Evolutionary conservation across 2,113 vertebrate genomes (phyloP), one percentile per base, ranked within the genome.

Genomic region (Phaethornis superciliosus): DNA sequence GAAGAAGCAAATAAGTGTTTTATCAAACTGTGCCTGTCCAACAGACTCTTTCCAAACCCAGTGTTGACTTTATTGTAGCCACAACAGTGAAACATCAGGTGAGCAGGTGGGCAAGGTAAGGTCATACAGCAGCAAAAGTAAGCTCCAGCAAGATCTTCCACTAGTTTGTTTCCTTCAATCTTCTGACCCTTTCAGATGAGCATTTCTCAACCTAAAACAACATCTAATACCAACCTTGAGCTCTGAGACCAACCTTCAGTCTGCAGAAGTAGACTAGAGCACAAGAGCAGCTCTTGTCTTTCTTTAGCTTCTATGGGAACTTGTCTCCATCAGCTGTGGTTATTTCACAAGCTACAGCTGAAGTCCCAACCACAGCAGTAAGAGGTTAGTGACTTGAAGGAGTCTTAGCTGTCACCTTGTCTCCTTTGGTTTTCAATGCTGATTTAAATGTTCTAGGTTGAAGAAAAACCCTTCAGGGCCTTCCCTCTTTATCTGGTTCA

Each of bases 401-500:
- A 81, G 12, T 15, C 63, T 32, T 7, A 33, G 63, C 55, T n/a
- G 12, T 23, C 56, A 85, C 35, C 20, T 49, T 55, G 55, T 59
- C 51, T 54, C 63, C 32, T 87, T 55, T 23, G n/a, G 4, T 55
- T 81, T 55, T n/a, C 28, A 70, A 88, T 12, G 21, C n/a, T 4
- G 4, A 20, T 37, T 27, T 75, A 54, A 55, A 72, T 74, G 81
- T 40, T 3, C 1, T 10, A 59, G 55, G n/a, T 75, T 7, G 10
- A 63, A 77, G 32, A 40, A 58, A 91, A 89, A 32, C 26, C 21
- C 32, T 80, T 62, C 47, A 54, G 54, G 5, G 1, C 26, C 10
- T 40, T 15, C 8, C 2, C 7, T 9, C 54, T 6, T 2, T 32
- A 17, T 40, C 64, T 51, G 89, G 5, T 52, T 37, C 0, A 0